Percentiles rank a stretch among this genome's conserved stretches.
Evolutionary conservation across 2,797 vertebrate species (phyloP).

Genomic region (Sphenopsis melanotis): DNA sequence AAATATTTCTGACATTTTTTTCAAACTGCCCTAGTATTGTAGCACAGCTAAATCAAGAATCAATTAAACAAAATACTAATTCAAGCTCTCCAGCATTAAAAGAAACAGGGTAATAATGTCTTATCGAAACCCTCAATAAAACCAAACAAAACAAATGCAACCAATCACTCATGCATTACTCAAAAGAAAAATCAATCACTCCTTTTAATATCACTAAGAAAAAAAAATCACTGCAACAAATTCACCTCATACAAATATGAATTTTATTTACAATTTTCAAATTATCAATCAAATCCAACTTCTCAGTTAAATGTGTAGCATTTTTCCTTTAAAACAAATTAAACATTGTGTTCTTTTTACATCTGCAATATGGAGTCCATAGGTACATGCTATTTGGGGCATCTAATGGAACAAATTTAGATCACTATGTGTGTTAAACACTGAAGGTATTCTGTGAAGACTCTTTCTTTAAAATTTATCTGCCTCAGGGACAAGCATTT

Average conservation of each 20-base stretch:
- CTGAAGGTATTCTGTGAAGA: neutral
- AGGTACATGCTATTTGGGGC: conserved; percentile 29
- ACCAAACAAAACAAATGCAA: neutral
- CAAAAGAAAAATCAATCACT: neutral
- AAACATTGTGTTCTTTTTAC: conserved; percentile 43
- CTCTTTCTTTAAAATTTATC: neutral
- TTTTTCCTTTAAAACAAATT: conserved; percentile 47
- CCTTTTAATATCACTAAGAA: neutral
- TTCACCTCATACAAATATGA: conserved; percentile 64
- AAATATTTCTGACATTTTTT: neutral
- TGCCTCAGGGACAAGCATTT: conserved; percentile 9
- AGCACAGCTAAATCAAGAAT: neutral
- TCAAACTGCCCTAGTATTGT: neutral
- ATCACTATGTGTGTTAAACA: neutral
- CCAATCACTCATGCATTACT: neutral
- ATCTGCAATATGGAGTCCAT: conserved; percentile 42
- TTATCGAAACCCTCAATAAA: neutral
- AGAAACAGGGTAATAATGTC: neutral
- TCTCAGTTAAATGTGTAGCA: conserved; percentile 39
- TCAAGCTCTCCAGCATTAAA: neutral
- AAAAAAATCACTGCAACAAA: conserved; percentile 25
- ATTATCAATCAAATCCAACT: conserved; percentile 52
- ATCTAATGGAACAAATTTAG: neutral
- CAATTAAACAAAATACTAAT: neutral
- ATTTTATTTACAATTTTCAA: conserved; percentile 66